Evolutionary conservation across 1,140 invertebrate genomes (phyloP), one percentile per base, ranked within the genome.

Genomic region (Sogatella furcifera): DNA sequence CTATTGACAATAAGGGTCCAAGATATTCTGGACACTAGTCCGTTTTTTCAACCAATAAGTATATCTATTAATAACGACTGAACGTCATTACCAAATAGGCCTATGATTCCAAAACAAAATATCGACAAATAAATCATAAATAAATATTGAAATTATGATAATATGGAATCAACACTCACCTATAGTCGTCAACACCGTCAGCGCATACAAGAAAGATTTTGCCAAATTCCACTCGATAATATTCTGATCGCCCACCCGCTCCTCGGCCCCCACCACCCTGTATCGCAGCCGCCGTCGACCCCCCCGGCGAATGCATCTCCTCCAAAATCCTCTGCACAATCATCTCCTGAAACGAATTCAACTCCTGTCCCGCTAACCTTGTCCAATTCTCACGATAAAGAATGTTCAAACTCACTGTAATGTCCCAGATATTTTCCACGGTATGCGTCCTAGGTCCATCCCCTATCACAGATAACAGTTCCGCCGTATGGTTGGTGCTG

Each of bases 381-480:
- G 93, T 96, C 93, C 92, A 97, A 73, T 97, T 97, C 71, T 95
- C 90, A 66, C 89, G 86, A 73, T 97, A 95, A 13, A 97, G 78
- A 67, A 96, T 94, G 73, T 96, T 96, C 53, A 97, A 78, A 55
- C 85, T 88, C 65, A 92, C 90, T 13, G 95, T 97, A 49, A 96
- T 94, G 69, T 94, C 88, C 95, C 94, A 97, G 64, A 97, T 89
- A 70, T 86, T 90, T 71, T 90, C 87, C 9, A 92, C 89, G 11
- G 88, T 89, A 64, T 83, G 82, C 8, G 84, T 80, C 64, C 88
- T 77, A 0, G 84, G 82, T 62, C 88, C 81, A 64, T 78, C 80
- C 60, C 76, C 79, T 53, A 75, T 70, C 46, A 73, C 68, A 62
- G 77, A 75, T 61, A 77, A 73, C 52, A 65, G 65, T 21, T 75